Conservation (phyloP, 2,113 vertebrate species). For the Aldabrachelys gigantea region DNA sequence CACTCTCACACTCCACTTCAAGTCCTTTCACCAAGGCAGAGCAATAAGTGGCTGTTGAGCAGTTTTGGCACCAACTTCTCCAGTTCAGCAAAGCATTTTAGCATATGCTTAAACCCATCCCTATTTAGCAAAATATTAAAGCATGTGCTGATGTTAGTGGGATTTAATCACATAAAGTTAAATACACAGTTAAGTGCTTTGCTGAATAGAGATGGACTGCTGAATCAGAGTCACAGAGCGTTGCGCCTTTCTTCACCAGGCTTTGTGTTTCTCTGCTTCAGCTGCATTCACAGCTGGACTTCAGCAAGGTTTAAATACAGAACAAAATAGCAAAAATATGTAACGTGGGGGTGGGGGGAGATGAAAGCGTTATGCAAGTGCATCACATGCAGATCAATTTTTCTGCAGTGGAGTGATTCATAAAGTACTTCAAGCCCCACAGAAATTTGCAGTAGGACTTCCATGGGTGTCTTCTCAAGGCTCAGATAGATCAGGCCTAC, state of each 20-base stretch:
- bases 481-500: neutral
- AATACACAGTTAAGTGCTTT: fast-evolving
- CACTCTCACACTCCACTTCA: neutral
- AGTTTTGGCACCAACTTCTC: neutral
- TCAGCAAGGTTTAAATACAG: fast-evolving
- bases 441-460: neutral
- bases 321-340: neutral
- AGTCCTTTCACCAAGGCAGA: neutral
- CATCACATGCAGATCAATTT: neutral
- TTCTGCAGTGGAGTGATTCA: fast-evolving
- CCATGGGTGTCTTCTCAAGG: neutral
- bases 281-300: neutral
- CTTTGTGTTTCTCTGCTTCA: neutral
- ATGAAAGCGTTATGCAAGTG: neutral
- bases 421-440: neutral
- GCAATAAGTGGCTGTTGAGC: neutral
- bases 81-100: neutral
- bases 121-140: neutral
- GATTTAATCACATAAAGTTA: neutral
- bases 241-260: fast-evolving
- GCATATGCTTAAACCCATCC: neutral
- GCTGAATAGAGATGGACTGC: neutral
- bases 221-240: neutral
- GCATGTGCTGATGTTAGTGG: neutral
- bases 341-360: neutral